Base-by-base conservation (phyloP, 2,113 vertebrate species). In the Mormyrus lacerda region DNA sequence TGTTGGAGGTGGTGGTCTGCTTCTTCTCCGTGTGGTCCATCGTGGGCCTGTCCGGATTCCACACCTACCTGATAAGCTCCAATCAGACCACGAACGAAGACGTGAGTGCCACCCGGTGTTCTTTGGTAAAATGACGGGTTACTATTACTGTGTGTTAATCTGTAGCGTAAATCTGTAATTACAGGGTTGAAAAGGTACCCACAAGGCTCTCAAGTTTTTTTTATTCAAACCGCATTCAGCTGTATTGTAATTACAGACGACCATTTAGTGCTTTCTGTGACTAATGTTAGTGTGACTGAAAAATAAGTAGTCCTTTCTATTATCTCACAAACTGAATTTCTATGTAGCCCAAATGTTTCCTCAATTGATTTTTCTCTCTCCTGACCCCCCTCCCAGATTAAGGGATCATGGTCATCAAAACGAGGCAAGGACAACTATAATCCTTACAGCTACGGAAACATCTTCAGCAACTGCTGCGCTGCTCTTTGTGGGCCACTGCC, bases 41-140 rank as follows among this genome's bases (percentile, higher is more conserved):
- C 90, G 97, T 99, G 88, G 98, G 98, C 87, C 97, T 99, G 91
- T 99, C 98, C 53, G 98, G 98, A 87, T 99, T 99, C 96, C 98
- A 99, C 94, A 99, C 98, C 0, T 99, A 99, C 94, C 95, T 99
- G 94, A 98, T 99, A 96, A 98, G 98, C 96, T 99, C 98, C 94
- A 99, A 99, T 96, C 98, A 99, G 97, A 99, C 98, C 61, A 99
- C 98, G 58, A 99, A 99, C 87, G 98, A 99, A 95, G 98, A 99
- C 79, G 98, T 99, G 95, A 99, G 98, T 97, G 93, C 58, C 83
- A 27, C 42, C 11, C 0, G 17, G 89, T n/a, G 39, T 53, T 61
- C 51, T 17, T 31, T 55, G 58, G 8, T 27, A n/a, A 65, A 65
- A 31, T 65, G 3, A 31, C n/a, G 3, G 58, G n/a, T 65, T 65